phyloP scores from a whole-genome alignment of 2,113 vertebrate species.

The Chunga burmeisteri region DNA sequence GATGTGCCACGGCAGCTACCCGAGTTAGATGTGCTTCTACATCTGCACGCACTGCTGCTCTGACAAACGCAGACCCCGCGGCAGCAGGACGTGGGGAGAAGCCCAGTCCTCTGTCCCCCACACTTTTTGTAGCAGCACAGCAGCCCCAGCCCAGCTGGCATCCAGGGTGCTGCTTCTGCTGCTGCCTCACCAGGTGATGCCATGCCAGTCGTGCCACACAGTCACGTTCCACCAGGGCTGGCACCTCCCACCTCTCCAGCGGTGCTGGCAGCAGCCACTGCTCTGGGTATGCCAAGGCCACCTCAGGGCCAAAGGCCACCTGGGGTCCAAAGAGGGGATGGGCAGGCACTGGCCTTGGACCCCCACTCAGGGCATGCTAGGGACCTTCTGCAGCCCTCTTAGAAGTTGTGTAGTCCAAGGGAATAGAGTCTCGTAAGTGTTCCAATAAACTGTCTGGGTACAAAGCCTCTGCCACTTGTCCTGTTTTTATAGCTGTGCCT shows the following conservation, averaged over 20 bases:
- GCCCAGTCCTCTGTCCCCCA: neutral
- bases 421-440: neutral
- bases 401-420: neutral
- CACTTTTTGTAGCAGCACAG: neutral
- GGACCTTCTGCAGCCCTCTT: neutral
- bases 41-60: neutral
- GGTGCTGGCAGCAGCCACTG: neutral
- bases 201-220: neutral
- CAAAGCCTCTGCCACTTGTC: neutral
- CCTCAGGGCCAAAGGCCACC: neutral
- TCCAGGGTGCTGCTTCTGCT: neutral
- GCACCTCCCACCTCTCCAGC: neutral
- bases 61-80: fast-evolving
- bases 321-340: neutral
- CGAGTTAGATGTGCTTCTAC: fast-evolving
- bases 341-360: neutral
- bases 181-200: neutral
- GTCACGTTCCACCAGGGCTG: neutral
- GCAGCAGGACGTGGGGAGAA: neutral
- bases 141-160: too few relatives aligned
- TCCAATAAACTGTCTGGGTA: neutral
- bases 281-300: neutral
- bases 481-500: neutral
- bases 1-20: neutral
- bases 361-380: fast-evolving